Evolutionary conservation across 2,888 invertebrate genomes (phyloP).

Genomic region (Drosophila formosana): DNA sequence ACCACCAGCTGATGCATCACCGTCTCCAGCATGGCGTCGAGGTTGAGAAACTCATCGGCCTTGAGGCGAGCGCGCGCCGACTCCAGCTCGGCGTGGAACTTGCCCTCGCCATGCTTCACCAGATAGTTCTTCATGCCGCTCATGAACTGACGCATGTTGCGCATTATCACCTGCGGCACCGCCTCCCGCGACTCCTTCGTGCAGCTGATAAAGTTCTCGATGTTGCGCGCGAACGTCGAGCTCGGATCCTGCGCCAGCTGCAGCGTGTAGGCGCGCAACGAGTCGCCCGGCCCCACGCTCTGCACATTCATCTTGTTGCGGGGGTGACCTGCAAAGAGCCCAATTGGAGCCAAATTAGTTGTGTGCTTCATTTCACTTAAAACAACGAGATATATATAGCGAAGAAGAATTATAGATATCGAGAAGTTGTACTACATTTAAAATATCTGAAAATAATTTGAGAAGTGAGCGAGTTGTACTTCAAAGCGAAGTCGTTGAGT

Average conservation of each 20-base stretch:
- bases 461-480: too few species aligned
- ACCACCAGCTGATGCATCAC: constrained; percentile 97
- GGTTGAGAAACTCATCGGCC: constrained; percentile 96
- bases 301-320: constrained; percentile 85
- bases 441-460: too few species aligned
- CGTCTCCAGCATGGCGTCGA: constrained; percentile 97
- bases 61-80: constrained; percentile 88
- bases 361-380: too few species aligned
- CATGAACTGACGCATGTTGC: constrained; percentile 98
- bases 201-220: constrained; percentile 96
- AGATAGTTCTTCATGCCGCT: constrained; percentile 99
- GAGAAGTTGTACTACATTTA: too few species aligned
- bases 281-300: constrained; percentile 88
- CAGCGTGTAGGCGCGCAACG: constrained; percentile 91
- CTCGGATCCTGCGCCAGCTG: constrained; percentile 93
- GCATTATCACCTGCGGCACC: constrained; percentile 94
- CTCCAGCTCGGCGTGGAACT: constrained; percentile 96
- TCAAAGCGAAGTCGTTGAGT: too few species aligned
- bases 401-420: too few species aligned
- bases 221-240: constrained; percentile 96
- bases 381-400: background rate
- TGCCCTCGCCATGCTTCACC: constrained; percentile 97
- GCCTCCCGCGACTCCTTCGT: constrained; percentile 95
- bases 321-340: constrained; percentile 89
- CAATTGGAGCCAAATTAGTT: background rate